phyloP scores from a whole-genome alignment of 2,888 invertebrate species.

The Hartigia nigra region DNA sequence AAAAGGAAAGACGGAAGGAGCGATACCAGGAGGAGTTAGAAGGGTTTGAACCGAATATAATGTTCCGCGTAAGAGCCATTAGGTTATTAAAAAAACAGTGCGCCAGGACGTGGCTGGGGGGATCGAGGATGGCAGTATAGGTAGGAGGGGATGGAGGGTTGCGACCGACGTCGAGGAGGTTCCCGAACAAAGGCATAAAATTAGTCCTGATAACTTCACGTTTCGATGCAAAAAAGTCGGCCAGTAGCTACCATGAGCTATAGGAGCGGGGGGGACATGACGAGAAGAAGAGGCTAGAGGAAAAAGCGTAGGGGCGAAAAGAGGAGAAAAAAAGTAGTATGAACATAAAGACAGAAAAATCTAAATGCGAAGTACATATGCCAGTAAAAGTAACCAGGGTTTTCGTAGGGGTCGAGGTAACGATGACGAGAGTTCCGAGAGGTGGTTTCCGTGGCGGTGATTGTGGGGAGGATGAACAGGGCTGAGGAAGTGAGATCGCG shows the following conservation, averaged over 20 bases:
- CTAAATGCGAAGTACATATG: conserved; percentile 7
- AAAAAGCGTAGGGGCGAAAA: background rate
- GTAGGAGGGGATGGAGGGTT: conserved; percentile 18
- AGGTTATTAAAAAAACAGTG: conserved; percentile 63
- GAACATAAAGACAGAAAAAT: background rate
- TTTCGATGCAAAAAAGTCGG: conserved; percentile 35
- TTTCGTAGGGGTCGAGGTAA: background rate
- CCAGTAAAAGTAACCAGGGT: conserved; percentile 1
- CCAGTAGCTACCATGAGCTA: conserved; percentile 22
- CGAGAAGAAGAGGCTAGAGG: conserved; percentile 7
- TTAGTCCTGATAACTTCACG: conserved; percentile 56
- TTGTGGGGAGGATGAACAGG: background rate
- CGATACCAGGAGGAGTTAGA: background rate
- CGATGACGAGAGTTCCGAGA: background rate
- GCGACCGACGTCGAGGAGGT: conserved; percentile 26
- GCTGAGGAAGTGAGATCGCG: background rate
- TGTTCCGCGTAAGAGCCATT: conserved; percentile 61
- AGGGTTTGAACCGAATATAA: conserved; percentile 35
- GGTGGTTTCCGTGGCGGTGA: background rate
- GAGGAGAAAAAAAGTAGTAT: conserved; percentile 4
- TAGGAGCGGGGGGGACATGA: conserved; percentile 18
- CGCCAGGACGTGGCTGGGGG: conserved; percentile 45
- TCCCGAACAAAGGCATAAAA: conserved; percentile 51
- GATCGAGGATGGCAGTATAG: conserved; percentile 37
- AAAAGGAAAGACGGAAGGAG: conserved; percentile 13